Evolutionary conservation across 1,140 invertebrate genomes (phyloP).

Genomic region (Bombus haemorrhoidalis): DNA sequence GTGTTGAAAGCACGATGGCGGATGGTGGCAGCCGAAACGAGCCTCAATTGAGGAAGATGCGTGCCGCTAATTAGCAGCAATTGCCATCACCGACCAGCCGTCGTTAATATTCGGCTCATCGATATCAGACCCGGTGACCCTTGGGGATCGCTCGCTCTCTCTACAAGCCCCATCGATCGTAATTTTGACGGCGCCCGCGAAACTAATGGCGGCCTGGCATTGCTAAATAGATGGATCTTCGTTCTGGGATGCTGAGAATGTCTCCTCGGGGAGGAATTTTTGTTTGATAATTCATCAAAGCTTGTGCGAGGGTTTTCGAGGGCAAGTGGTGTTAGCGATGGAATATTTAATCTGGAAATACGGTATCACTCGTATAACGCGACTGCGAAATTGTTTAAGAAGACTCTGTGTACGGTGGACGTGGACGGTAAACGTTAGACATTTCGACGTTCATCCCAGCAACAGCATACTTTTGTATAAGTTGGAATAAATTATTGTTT

Average conservation of each 20-base stretch:
- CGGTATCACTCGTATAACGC: no score
- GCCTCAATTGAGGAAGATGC: slow-evolving; percentile 47
- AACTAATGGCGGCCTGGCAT: neutral
- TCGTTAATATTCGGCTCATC: slow-evolving; percentile 43
- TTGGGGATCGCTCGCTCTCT: neutral
- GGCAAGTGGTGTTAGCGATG: no score
- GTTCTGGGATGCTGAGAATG: neutral
- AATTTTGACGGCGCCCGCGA: neutral
- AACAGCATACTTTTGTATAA: no score
- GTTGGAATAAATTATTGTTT: no score
- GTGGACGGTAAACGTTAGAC: no score
- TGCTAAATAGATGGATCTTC: neutral
- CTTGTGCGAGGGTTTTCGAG: no score
- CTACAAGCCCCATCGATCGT: neutral
- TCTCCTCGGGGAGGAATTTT: neutral
- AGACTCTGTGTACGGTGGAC: no score
- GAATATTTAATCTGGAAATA: no score
- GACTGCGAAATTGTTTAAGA: no score
- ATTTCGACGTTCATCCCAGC: no score
- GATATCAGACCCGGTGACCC: slow-evolving; percentile 12
- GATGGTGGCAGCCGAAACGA: slow-evolving; percentile 24
- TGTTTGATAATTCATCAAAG: no score
- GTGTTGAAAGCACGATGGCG: slow-evolving; percentile 14
- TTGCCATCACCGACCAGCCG: slow-evolving; percentile 18
- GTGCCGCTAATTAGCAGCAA: slow-evolving; percentile 47